Evolutionary conservation across 2,797 vertebrate species (phyloP).

Genomic region (Florisuga fusca): DNA sequence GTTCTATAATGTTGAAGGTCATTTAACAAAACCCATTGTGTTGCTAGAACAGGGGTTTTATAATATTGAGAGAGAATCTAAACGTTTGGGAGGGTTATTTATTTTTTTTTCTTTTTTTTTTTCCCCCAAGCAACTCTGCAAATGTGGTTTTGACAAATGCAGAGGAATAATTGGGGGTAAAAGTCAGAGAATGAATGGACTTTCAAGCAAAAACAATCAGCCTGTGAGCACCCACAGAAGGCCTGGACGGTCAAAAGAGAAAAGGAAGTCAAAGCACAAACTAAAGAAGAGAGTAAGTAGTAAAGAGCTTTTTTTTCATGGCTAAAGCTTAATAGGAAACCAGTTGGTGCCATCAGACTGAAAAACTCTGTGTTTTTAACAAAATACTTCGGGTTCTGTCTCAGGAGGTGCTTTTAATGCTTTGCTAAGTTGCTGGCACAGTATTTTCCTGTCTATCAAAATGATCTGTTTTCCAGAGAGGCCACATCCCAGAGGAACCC

Average conservation of each 20-base stretch:
- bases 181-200: conserved; percentile 91
- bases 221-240: conserved; percentile 82
- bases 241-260: conserved; percentile 93
- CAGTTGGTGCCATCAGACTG: not conserved
- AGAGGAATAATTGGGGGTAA: conserved; percentile 96
- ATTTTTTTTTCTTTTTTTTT: not conserved
- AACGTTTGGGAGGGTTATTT: not conserved
- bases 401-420: not conserved
- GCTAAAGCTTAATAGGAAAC: not conserved
- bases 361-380: not conserved
- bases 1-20: not conserved
- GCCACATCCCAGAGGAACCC: conserved; percentile 86
- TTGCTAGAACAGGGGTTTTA: not conserved
- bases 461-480: conserved; percentile 76
- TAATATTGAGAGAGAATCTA: not conserved
- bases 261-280: conserved; percentile 98
- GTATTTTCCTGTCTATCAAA: conserved; percentile 8
- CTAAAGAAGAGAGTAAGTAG: conserved; percentile 92
- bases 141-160: conserved; percentile 92
- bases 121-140: conserved; percentile 89
- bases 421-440: not conserved
- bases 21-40: fast-evolving
- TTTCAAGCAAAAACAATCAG: conserved; percentile 83
- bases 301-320: not conserved
- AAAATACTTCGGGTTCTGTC: not conserved